These are phyloP conservation scores for Mustela lutreola DNA, from an alignment of 2,113 vertebrate genomes.

Conservation along the genomic window DNA sequence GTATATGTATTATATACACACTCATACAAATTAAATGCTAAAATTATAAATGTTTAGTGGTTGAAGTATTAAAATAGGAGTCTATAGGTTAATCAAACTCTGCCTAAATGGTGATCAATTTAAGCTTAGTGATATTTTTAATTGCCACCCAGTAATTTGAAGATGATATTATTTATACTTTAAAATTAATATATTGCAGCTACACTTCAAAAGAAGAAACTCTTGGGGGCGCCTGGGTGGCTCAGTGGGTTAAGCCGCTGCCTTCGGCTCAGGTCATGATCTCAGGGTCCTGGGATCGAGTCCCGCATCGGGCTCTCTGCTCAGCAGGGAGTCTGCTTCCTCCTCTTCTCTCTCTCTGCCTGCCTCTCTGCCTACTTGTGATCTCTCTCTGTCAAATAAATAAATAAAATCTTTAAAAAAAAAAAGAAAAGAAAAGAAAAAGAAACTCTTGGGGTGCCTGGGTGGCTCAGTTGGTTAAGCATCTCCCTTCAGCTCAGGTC, in stretches of 20 bases:
- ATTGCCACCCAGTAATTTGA: background rate
- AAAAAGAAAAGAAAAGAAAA: background rate
- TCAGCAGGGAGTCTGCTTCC: too few species aligned
- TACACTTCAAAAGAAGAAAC: background rate
- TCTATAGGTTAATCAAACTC: background rate
- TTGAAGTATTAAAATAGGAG: constrained; percentile 30
- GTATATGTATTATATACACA: background rate
- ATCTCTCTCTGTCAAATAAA: too few species aligned
- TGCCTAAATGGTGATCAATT: background rate
- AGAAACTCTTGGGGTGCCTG: background rate
- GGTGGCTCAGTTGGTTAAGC: too few species aligned
- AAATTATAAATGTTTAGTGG: background rate
- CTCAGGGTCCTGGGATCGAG: too few species aligned
- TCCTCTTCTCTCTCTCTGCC: too few species aligned
- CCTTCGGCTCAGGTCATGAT: too few species aligned
- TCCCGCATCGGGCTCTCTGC: too few species aligned
- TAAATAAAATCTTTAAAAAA: too few species aligned
- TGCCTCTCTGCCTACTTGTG: too few species aligned
- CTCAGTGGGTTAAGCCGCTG: too few species aligned
- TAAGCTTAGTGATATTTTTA: constrained; percentile 10
- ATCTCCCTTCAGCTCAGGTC: too few species aligned
- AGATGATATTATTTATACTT: background rate
- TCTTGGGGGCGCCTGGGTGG: background rate
- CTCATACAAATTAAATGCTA: background rate
- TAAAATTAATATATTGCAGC: constrained; percentile 24